A percentile compares a stretch with the other conserved stretches of the same genome.
These are phyloP conservation scores for Varanus komodoensis DNA, from an alignment of 2,113 vertebrate species.

Conservation along the genomic window DNA sequence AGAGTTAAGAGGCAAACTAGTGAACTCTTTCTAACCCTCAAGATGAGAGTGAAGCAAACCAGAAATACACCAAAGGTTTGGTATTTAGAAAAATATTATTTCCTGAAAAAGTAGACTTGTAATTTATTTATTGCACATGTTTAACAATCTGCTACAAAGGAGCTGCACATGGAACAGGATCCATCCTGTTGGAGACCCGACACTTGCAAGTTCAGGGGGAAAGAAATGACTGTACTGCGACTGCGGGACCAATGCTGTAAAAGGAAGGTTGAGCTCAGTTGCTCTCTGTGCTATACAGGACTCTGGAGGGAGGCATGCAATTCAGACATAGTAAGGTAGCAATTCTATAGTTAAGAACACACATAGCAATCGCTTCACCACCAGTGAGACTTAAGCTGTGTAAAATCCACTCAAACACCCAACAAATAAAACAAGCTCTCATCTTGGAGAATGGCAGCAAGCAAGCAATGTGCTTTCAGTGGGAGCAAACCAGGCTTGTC, in stretches of 20 bases:
- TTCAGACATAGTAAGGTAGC: not conserved
- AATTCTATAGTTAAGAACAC: not conserved
- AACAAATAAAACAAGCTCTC: not conserved
- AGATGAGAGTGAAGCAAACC: slow-evolving; percentile 54
- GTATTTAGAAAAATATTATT: slow-evolving; percentile 60
- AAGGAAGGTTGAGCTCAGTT: slow-evolving; percentile 5
- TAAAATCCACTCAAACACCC: not conserved
- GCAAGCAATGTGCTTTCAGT: too few relatives aligned
- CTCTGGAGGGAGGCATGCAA: not conserved
- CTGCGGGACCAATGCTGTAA: slow-evolving; percentile 13
- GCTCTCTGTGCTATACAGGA: not conserved
- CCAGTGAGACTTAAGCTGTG: not conserved
- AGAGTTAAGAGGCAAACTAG: slow-evolving; percentile 44
- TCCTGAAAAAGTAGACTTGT: slow-evolving; percentile 63
- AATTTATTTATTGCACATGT: slow-evolving; percentile 52
- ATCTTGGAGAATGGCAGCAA: not conserved
- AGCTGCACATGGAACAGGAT: slow-evolving; percentile 40
- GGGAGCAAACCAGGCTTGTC: not conserved
- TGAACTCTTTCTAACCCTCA: slow-evolving; percentile 69
- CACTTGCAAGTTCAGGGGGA: slow-evolving; percentile 50
- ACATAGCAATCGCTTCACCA: not conserved
- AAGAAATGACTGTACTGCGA: slow-evolving; percentile 36
- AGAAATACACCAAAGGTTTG: slow-evolving; percentile 56
- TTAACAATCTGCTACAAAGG: slow-evolving; percentile 68
- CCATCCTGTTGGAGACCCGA: slow-evolving; percentile 48